Evolutionary conservation across 2,888 invertebrate species (phyloP).

Genomic region (Macaria liturata): DNA sequence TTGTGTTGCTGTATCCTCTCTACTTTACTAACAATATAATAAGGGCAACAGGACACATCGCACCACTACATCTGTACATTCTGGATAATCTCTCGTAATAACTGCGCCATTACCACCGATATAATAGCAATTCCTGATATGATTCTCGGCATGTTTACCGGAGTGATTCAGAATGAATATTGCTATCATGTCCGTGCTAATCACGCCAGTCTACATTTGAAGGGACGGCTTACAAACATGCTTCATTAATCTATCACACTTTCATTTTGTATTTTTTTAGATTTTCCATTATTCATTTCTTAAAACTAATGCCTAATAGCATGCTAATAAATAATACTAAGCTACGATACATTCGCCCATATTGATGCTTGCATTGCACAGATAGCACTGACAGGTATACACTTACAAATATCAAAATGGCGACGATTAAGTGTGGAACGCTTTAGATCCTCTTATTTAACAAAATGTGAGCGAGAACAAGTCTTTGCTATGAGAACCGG

Average conservation of each 20-base stretch:
- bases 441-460: slow-evolving; percentile 50
- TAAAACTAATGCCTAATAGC: slow-evolving; percentile 57
- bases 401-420: slow-evolving; percentile 57
- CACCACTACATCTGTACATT: neutral
- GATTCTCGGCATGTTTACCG: no score
- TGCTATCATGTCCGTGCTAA: no score
- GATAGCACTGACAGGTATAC: slow-evolving; percentile 4
- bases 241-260: slow-evolving; percentile 58
- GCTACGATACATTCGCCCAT: slow-evolving; percentile 49
- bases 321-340: slow-evolving; percentile 81
- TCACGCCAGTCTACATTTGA: slow-evolving; percentile 32
- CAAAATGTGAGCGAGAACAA: slow-evolving; percentile 45
- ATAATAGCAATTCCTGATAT: no score
- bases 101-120: neutral
- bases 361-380: slow-evolving; percentile 26
- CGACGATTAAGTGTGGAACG: slow-evolving; percentile 54
- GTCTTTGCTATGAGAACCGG: slow-evolving; percentile 22
- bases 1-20: slow-evolving; percentile 2
- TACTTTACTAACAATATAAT: no score
- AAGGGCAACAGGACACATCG: no score
- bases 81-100: slow-evolving; percentile 26
- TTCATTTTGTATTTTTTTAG: slow-evolving; percentile 55
- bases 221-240: slow-evolving; percentile 65
- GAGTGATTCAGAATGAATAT: no score
- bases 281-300: slow-evolving; percentile 50